A percentile compares a stretch with the other conserved stretches of the same genome.
phyloP scores from a whole-genome alignment of 2,113 vertebrate genomes.

The Sorex fumeus region DNA sequence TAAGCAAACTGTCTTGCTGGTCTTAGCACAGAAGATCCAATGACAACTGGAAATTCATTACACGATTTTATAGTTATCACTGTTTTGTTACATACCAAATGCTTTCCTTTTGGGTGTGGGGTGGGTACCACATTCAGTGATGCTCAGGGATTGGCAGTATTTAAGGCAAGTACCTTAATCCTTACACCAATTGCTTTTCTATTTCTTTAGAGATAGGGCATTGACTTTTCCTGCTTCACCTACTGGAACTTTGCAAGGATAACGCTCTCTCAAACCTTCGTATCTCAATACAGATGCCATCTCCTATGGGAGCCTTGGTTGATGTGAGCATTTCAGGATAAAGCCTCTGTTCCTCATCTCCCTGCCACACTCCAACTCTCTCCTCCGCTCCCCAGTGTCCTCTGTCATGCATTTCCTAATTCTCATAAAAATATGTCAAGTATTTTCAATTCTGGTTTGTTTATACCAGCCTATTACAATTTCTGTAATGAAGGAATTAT shows the following conservation, averaged over 20 bases:
- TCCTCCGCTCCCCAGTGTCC: fast-evolving
- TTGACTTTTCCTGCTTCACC: not conserved
- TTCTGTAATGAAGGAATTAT: not conserved
- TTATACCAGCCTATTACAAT: not conserved
- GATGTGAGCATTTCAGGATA: not conserved
- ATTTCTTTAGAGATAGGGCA: no score
- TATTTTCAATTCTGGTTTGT: not conserved
- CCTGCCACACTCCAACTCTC: not conserved
- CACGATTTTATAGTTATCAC: no score
- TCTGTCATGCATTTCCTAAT: not conserved
- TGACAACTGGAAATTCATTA: not conserved
- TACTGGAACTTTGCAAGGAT: not conserved
- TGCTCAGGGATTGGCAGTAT: no score
- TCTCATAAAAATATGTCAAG: not conserved
- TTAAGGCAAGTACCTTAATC: no score
- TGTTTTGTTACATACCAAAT: not conserved
- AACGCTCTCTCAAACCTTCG: fast-evolving
- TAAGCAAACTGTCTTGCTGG: no score
- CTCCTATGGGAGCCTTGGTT: fast-evolving
- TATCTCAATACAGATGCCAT: not conserved
- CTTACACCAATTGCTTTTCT: not conserved
- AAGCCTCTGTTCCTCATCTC: not conserved
- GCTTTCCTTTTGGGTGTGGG: not conserved
- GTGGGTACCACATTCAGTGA: no score
- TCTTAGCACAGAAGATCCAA: not conserved